Percentiles rank a stretch among this genome's conserved stretches.
Evolutionary conservation across 1,140 invertebrate genomes (phyloP).

Genomic region (Hetaerina americana): DNA sequence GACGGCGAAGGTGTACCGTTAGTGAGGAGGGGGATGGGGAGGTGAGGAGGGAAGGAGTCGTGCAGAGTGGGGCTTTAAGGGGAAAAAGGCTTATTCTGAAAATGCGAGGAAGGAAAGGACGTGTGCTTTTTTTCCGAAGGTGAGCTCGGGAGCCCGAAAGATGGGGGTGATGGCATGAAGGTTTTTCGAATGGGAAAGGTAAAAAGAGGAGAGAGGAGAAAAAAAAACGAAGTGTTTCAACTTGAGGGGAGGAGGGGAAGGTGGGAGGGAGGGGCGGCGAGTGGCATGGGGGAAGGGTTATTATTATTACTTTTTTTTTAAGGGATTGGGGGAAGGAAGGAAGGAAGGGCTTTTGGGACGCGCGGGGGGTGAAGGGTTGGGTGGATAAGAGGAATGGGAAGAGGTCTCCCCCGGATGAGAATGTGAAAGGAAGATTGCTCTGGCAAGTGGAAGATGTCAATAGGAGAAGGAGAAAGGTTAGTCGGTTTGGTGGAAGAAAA

Average conservation of each 20-base stretch:
- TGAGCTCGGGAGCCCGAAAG: background rate
- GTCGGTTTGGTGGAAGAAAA: background rate
- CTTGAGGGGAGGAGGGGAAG: background rate
- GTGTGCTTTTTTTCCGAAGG: background rate
- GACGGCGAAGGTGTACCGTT: no score
- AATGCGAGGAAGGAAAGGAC: background rate
- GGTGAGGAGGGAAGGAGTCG: no score
- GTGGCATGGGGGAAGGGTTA: background rate
- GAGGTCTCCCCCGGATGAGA: no score
- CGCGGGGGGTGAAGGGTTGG: no score
- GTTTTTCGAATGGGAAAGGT: background rate
- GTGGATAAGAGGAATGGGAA: no score
- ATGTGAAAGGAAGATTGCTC: background rate
- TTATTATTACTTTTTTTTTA: no score
- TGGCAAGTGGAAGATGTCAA: background rate
- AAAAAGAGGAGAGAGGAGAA: no score
- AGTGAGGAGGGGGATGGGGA: no score
- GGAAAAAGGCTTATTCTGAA: background rate
- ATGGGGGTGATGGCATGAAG: background rate
- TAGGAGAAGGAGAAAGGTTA: background rate
- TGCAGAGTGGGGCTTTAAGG: no score
- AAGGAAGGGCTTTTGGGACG: background rate
- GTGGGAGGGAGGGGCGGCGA: background rate
- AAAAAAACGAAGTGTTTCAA: no score
- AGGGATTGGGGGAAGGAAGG: background rate